phyloP scores from a whole-genome alignment of 1,140 invertebrate species.

The Apis florea region DNA sequence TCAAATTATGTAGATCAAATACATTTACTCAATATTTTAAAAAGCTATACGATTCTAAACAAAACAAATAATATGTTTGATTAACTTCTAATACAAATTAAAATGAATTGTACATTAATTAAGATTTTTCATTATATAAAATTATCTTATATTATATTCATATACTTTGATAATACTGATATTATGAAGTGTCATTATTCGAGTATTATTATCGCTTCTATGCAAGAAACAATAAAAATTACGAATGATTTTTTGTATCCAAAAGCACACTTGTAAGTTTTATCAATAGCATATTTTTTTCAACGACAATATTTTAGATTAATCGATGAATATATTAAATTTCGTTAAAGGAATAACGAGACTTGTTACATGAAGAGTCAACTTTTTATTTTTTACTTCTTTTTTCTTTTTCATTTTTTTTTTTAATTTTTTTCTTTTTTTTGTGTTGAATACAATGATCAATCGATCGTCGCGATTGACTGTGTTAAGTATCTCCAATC shows the following conservation, averaged over 20 bases:
- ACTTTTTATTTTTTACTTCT: slow-evolving; percentile 44
- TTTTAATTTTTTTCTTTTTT: slow-evolving; percentile 42
- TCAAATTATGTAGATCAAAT: not conserved
- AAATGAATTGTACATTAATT: not conserved
- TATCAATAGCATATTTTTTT: not conserved
- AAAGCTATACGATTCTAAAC: not conserved
- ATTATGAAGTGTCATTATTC: not conserved
- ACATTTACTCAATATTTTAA: not conserved
- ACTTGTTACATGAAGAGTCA: slow-evolving; percentile 40
- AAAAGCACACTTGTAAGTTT: not conserved
- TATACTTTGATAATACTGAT: not conserved
- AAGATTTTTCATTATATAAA: not conserved
- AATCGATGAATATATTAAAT: not conserved
- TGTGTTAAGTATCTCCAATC: slow-evolving; percentile 53
- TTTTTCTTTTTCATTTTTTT: slow-evolving; percentile 24
- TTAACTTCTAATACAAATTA: not conserved
- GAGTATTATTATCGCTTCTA: not conserved
- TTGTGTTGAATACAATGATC: slow-evolving; percentile 59
- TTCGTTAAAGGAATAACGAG: slow-evolving; percentile 3
- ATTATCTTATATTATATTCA: not conserved
- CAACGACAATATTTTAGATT: not conserved
- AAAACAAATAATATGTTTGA: not conserved
- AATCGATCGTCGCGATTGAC: slow-evolving; percentile 48
- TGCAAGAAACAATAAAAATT: slow-evolving; percentile 1
- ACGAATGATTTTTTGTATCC: not conserved